Percentiles rank a stretch among this genome's conserved stretches.
Conservation (phyloP, 2,888 invertebrate species). For the Drosophila meridiana region DNA sequence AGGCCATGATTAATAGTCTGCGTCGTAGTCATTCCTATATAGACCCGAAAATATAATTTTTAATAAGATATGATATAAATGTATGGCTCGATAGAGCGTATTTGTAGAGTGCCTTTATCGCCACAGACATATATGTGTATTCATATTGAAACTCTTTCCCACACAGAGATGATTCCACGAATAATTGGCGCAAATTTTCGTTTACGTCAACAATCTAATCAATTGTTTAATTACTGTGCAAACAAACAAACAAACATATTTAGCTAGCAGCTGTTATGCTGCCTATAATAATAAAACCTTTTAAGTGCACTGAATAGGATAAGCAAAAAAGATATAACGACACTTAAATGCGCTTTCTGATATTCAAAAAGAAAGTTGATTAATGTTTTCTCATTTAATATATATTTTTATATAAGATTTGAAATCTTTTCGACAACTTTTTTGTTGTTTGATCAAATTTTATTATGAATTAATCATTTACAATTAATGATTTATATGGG, state of each 20-base stretch:
- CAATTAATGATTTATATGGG: too few relatives aligned
- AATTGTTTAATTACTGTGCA: conserved; percentile 3
- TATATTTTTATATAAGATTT: too few relatives aligned
- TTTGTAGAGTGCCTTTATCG: conserved; percentile 16
- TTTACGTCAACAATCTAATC: conserved; percentile 11
- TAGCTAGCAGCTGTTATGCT: neutral
- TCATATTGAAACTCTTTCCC: neutral
- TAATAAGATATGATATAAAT: conserved; percentile 29
- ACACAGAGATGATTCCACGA: conserved; percentile 11
- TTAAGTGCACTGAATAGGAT: neutral
- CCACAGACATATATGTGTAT: neutral
- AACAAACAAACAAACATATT: neutral
- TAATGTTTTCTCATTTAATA: neutral
- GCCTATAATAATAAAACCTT: neutral
- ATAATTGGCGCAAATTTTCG: conserved; percentile 10
- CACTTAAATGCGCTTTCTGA: neutral
- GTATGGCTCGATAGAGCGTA: conserved; percentile 4
- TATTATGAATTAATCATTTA: too few relatives aligned
- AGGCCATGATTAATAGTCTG: conserved; percentile 43
- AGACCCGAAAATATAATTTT: conserved; percentile 4
- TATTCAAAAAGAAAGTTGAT: neutral
- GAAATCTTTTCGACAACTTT: neutral
- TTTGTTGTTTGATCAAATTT: too few relatives aligned
- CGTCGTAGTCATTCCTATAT: neutral
- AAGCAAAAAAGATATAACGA: neutral